Percentiles rank a stretch among this genome's conserved stretches.
Conservation (phyloP, 2,888 invertebrate species). For the Unio delphinus region DNA sequence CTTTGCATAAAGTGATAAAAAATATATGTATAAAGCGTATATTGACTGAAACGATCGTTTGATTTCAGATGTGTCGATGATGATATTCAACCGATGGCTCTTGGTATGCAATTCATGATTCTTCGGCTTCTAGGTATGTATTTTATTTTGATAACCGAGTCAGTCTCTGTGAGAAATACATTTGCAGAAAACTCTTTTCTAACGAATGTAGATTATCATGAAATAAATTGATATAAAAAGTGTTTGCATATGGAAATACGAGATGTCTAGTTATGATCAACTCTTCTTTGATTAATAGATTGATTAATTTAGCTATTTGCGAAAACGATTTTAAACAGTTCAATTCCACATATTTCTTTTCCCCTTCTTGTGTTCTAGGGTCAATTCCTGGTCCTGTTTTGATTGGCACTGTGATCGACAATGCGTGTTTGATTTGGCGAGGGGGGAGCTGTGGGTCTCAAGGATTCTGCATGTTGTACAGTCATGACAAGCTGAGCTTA, state of each 20-base stretch:
- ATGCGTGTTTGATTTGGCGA: conserved; percentile 50
- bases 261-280: too few relatives aligned
- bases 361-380: conserved; percentile 19
- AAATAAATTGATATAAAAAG: too few relatives aligned
- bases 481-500: conserved; percentile 41
- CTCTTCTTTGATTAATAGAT: too few relatives aligned
- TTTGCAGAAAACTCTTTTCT: too few relatives aligned
- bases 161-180: neutral
- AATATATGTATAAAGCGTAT: too few relatives aligned
- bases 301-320: too few relatives aligned
- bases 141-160: neutral
- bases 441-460: conserved; percentile 29
- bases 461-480: conserved; percentile 50
- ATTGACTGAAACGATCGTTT: too few relatives aligned
- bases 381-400: conserved; percentile 59
- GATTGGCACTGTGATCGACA: conserved; percentile 56
- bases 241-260: too few relatives aligned
- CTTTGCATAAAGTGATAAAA: too few relatives aligned
- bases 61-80: conserved; percentile 40
- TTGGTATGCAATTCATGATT: conserved; percentile 45
- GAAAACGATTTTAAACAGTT: too few relatives aligned
- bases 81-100: conserved; percentile 40
- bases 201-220: too few relatives aligned
- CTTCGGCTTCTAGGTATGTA: conserved; percentile 41
- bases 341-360: neutral